Base-by-base conservation (phyloP, 2,888 invertebrate species). In the Cordilura impudica region DNA sequence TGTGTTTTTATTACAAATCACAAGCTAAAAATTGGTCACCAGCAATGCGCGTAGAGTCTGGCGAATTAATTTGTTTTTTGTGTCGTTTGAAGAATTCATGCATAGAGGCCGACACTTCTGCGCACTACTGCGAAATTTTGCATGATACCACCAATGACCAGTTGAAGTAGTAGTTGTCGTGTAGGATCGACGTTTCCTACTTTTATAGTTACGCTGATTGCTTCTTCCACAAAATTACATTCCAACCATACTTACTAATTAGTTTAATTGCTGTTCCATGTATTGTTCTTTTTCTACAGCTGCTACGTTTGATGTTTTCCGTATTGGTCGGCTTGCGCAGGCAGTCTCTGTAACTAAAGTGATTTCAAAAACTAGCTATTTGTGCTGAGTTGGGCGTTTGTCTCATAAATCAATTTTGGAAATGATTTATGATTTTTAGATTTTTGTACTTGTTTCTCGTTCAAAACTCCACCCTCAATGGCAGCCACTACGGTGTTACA, bases 251-350 rank as follows among this genome's bases (percentile, higher is more conserved):
- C 10, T 18, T 39, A 53, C 18, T 4, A 43, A 4, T 18, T 26
- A 26, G 10, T 54, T 54, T 18, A 66, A 1, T 18, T 66, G 66
- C 8, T 54, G 39, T 43, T 66, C 66, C 1, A 54, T 66, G 2
- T 43, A 54, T 43, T 66, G 43, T 54, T n/a, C n/a, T n/a, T n/a
- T n/a, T n/a, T n/a, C n/a, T n/a, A n/a, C n/a, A n/a, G n/a, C n/a
- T n/a, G n/a, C n/a, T n/a, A n/a, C n/a, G n/a, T n/a, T n/a, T n/a
- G n/a, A n/a, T n/a, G n/a, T n/a, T n/a, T n/a, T n/a, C n/a, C n/a
- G n/a, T n/a, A n/a, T n/a, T n/a, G n/a, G n/a, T n/a, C n/a, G n/a
- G n/a, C n/a, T n/a, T n/a, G n/a, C n/a, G n/a, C n/a, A n/a, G n/a
- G n/a, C n/a, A n/a, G n/a, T n/a, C n/a, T n/a, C n/a, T n/a, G n/a